phyloP scores from a whole-genome alignment of 2,797 vertebrate genomes.

The Coilia nasus region DNA sequence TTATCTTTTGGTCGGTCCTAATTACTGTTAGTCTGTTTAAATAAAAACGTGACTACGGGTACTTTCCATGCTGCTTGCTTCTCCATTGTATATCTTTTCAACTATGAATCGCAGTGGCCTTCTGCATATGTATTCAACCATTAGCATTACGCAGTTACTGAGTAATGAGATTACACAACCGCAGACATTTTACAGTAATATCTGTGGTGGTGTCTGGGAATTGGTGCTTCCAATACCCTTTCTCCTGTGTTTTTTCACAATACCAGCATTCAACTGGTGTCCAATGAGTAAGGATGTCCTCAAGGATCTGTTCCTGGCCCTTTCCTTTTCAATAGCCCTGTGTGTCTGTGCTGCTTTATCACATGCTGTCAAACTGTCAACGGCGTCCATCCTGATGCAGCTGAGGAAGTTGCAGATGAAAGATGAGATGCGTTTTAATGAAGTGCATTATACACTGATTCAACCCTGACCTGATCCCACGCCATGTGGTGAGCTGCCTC shows the following conservation, averaged over 20 bases:
- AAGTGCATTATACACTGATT: too few species aligned
- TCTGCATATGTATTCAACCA: not conserved
- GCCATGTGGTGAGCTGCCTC: too few species aligned
- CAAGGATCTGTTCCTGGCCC: not conserved
- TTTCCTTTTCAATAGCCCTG: not conserved
- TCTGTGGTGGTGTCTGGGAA: not conserved
- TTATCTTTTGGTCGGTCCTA: too few species aligned
- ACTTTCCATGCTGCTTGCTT: not conserved
- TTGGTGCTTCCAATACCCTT: not conserved
- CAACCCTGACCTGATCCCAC: too few species aligned
- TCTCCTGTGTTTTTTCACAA: not conserved
- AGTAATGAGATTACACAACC: not conserved
- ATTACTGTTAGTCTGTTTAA: too few species aligned
- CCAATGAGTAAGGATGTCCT: not conserved
- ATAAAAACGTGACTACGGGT: too few species aligned
- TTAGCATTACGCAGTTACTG: not conserved
- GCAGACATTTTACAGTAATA: not conserved
- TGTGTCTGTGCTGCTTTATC: not conserved
- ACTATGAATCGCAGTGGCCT: not conserved
- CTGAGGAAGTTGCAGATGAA: too few species aligned
- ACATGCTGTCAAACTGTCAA: not conserved
- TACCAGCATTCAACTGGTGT: not conserved
- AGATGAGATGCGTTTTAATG: too few species aligned
- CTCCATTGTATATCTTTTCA: not conserved
- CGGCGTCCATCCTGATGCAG: too few species aligned